Evolutionary conservation across 2,113 vertebrate genomes (phyloP).

Genomic region (Struthidea cinerea): DNA sequence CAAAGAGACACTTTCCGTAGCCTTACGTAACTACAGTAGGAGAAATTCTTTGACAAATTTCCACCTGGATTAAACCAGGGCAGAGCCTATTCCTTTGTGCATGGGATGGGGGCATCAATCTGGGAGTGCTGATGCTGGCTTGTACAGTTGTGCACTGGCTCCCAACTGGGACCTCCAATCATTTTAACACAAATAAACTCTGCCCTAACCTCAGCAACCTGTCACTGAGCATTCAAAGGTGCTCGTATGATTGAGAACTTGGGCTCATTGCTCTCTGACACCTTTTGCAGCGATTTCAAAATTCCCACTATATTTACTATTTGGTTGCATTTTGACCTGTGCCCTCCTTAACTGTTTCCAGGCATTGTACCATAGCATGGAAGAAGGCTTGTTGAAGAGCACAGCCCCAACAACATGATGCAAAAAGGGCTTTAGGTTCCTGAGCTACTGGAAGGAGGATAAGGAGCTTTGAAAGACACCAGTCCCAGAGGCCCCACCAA

Average conservation of each 20-base stretch:
- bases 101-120: too few species aligned
- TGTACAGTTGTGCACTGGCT: background rate
- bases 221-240: background rate
- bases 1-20: background rate
- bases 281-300: background rate
- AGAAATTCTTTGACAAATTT: background rate
- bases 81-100: background rate
- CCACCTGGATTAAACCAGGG: background rate
- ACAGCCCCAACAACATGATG: background rate
- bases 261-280: background rate
- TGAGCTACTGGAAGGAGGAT: background rate
- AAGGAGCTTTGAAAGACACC: background rate
- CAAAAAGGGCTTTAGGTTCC: background rate
- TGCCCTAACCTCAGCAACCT: background rate
- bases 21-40: background rate
- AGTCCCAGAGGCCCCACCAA: accelerated
- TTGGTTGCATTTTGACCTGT: background rate
- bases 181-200: background rate
- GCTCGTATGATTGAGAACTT: background rate
- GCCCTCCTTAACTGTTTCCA: background rate
- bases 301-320: background rate
- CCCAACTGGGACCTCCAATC: background rate
- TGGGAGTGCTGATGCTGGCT: background rate
- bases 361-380: background rate
- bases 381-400: background rate